A percentile compares a stretch with the other conserved stretches of the same genome.
phyloP scores from a whole-genome alignment of 37 sponge, comb jelly and placozoan genomes.

The Axinella damicornis region DNA sequence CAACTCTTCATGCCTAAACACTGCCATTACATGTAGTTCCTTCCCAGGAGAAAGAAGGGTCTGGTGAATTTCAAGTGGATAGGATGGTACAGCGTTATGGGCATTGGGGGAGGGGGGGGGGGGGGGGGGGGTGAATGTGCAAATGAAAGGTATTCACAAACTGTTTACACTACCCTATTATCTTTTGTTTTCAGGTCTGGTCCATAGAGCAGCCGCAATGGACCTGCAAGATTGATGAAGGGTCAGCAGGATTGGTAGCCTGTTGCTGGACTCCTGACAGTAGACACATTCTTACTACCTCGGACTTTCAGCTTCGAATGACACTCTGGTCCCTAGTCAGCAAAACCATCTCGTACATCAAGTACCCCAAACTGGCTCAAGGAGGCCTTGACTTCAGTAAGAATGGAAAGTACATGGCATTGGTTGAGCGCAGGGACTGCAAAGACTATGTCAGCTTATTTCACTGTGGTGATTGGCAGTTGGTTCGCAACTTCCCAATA shows the following conservation, averaged over 20 bases:
- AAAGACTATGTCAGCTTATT: conserved; percentile 95
- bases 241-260: conserved; percentile 86
- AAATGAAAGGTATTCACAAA: too few species aligned
- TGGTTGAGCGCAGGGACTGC: conserved; percentile 92
- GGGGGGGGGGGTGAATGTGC: too few species aligned
- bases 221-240: conserved; percentile 98
- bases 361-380: conserved; percentile 86
- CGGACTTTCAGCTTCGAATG: conserved; percentile 90
- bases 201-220: conserved; percentile 93
- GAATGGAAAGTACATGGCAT: conserved; percentile 85
- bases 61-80: too few species aligned
- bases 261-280: conserved; percentile 93
- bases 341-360: conserved; percentile 94
- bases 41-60: too few species aligned
- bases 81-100: too few species aligned
- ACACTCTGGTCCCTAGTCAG: conserved; percentile 95
- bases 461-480: conserved; percentile 81
- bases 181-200: conserved; percentile 77
- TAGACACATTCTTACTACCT: conserved; percentile 91
- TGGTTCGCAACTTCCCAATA: conserved; percentile 84
- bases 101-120: too few species aligned
- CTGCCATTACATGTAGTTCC: too few species aligned
- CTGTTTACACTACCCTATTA: too few species aligned
- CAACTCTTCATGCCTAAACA: too few species aligned
- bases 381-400: conserved; percentile 77